Evolutionary conservation across 1,140 invertebrate genomes (phyloP).

Genomic region (Marisa cornuarietis): DNA sequence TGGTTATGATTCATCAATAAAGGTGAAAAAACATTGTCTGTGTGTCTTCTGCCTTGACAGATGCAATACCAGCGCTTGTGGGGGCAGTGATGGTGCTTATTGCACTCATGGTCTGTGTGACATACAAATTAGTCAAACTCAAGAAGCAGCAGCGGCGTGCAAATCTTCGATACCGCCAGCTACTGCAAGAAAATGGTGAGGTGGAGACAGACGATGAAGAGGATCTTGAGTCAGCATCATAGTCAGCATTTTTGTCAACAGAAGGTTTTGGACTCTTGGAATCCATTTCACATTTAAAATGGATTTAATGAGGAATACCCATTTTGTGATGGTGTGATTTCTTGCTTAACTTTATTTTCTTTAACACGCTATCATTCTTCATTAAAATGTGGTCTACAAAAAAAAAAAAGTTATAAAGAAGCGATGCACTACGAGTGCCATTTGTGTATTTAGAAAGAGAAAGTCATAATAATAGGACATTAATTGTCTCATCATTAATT

Average conservation of each 20-base stretch:
- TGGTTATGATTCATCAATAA: background rate
- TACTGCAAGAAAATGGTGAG: slow-evolving; percentile 1
- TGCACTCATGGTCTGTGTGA: background rate
- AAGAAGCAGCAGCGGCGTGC: background rate
- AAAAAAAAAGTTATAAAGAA: too few species aligned
- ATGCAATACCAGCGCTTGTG: background rate
- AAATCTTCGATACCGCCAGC: slow-evolving; percentile 1
- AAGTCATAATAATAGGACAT: too few species aligned
- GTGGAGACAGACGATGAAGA: slow-evolving; percentile 1
- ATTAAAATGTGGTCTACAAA: too few species aligned
- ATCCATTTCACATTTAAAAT: too few species aligned
- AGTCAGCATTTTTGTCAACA: background rate
- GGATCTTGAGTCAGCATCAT: background rate
- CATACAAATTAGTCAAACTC: background rate
- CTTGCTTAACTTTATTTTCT: too few species aligned
- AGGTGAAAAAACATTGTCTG: background rate
- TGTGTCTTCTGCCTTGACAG: background rate
- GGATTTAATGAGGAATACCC: too few species aligned
- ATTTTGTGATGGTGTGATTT: too few species aligned
- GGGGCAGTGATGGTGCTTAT: background rate
- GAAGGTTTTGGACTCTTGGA: too few species aligned
- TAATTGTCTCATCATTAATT: too few species aligned
- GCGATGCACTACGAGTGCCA: too few species aligned
- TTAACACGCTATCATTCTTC: too few species aligned
- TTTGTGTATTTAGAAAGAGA: too few species aligned